phyloP scores from a whole-genome alignment of 1,140 invertebrate genomes.

The Atta colombica region DNA sequence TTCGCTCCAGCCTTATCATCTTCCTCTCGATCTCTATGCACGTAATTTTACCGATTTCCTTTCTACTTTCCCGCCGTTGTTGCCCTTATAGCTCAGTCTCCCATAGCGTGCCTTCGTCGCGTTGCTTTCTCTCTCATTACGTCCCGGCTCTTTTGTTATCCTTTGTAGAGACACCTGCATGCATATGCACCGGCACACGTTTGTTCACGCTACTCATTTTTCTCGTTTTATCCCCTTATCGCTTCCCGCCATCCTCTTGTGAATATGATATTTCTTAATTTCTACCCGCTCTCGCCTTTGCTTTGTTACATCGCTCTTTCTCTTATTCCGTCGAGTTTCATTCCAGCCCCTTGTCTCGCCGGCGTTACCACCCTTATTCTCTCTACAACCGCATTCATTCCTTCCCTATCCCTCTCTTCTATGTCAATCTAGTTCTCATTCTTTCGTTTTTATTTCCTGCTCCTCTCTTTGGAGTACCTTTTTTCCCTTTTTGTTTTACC shows the following conservation, averaged over 20 bases:
- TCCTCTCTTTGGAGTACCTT: slow-evolving; percentile 33
- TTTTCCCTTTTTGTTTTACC: slow-evolving; percentile 22
- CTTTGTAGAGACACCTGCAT: slow-evolving; percentile 49
- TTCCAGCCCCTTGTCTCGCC: slow-evolving; percentile 8
- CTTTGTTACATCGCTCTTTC: slow-evolving; percentile 41
- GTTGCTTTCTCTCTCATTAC: slow-evolving; percentile 53
- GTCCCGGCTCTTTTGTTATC: slow-evolving; percentile 51
- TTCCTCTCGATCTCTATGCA: slow-evolving; percentile 46
- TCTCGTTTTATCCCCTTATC: slow-evolving; percentile 58
- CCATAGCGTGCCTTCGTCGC: slow-evolving; percentile 1
- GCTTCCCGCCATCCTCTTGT: slow-evolving; percentile 15
- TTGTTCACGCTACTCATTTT: slow-evolving; percentile 53
- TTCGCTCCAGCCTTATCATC: slow-evolving; percentile 44
- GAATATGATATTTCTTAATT: slow-evolving; percentile 65
- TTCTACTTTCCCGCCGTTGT: slow-evolving; percentile 20
- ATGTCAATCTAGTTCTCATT: slow-evolving; percentile 45
- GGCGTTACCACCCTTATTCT: neutral
- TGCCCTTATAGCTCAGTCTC: slow-evolving; percentile 24
- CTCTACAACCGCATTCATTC: neutral
- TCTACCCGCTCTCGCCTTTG: slow-evolving; percentile 24
- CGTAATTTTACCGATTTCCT: slow-evolving; percentile 53
- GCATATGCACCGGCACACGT: slow-evolving; percentile 47
- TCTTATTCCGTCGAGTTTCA: slow-evolving; percentile 48
- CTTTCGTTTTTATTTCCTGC: slow-evolving; percentile 46
- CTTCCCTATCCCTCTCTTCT: neutral